Percentiles rank a stretch among this genome's conserved stretches.
Conservation (phyloP, 92 coral and sea anemone species). For the Umimayanthus chanpuru region DNA sequence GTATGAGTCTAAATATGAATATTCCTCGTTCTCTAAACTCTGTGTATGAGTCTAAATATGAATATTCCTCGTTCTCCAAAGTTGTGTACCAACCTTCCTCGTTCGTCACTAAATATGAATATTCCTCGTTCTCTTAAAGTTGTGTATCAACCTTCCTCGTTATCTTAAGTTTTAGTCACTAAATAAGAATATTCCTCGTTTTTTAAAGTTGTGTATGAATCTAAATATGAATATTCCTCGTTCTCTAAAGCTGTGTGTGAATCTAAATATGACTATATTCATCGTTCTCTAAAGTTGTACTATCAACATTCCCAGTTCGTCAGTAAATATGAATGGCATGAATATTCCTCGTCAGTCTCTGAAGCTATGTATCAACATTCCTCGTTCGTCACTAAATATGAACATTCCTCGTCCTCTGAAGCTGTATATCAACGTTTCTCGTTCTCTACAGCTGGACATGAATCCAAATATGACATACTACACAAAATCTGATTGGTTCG, state of each 20-base stretch:
- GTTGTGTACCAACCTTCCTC: background rate
- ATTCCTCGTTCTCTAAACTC: background rate
- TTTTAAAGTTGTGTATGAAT: background rate
- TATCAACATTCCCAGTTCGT: background rate
- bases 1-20: background rate
- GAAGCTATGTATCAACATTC: background rate
- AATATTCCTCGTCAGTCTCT: background rate
- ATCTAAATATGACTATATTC: background rate
- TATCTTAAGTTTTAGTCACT: background rate
- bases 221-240: background rate
- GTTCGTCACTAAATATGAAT: background rate
- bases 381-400: background rate
- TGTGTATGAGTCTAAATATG: background rate
- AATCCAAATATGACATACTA: background rate
- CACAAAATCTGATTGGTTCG: too few relatives aligned
- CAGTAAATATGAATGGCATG: background rate
- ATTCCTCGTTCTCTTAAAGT: background rate
- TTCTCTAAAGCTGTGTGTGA: background rate
- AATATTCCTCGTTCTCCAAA: background rate
- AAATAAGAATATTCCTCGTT: background rate
- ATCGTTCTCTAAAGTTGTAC: background rate
- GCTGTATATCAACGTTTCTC: background rate
- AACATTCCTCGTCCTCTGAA: background rate
- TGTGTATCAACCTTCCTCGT: background rate
- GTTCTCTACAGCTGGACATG: background rate